Evolutionary conservation across 37 sponge, comb jelly and placozoan genomes (phyloP), one percentile per base, ranked within the genome.

Genomic region (Hexactinellida sp.): DNA sequence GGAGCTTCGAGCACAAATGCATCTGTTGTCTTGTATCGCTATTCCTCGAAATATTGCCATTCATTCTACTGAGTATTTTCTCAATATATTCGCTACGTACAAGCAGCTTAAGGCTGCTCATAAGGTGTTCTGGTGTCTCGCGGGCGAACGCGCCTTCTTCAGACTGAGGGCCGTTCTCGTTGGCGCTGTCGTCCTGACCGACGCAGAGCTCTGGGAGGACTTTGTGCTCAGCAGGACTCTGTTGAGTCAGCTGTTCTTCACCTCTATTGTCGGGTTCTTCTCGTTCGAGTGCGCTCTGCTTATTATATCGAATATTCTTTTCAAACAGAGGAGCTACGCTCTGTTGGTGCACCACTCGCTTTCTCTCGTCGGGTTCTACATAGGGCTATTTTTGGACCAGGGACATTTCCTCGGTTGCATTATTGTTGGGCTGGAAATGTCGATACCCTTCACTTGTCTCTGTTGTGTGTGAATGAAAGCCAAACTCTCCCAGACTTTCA

Each of bases 391-490:
- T 63, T 24, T 23, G 10, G 54, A 37, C 23, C 55, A 37, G 1
- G 82, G 38, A 19, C 38, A 86, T 24, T 86, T 86, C 82, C 76
- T 86, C n/a, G 87, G 54, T 3, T 3, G 1, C 24, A 13, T 82
- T 1, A 82, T 23, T 34, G 82, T 86, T 1, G 1, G 25, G 37
- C 83, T 86, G 39, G 87, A 86, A 36, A 36, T 86, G 82, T 38
- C 87, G 3, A 86, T 83, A 16, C 87, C 87, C 1, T 86, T 86
- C 54, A 30, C 39, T 35, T 82, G 82, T 37, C 37, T 86, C 1
- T 86, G 87, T 25, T 86, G 87, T 84, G 82, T 82, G 38, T 54
- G 84, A 36, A 16, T 86, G 1, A 86, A 86, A 35, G 83, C 83
- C 24, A 86, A 86, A 82, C 19, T 82, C 1, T 36, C 82, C 21